Evolutionary conservation across 2,797 vertebrate species (phyloP), one percentile per base, ranked within the genome.

Genomic region (Lycodopsis pacificus): DNA sequence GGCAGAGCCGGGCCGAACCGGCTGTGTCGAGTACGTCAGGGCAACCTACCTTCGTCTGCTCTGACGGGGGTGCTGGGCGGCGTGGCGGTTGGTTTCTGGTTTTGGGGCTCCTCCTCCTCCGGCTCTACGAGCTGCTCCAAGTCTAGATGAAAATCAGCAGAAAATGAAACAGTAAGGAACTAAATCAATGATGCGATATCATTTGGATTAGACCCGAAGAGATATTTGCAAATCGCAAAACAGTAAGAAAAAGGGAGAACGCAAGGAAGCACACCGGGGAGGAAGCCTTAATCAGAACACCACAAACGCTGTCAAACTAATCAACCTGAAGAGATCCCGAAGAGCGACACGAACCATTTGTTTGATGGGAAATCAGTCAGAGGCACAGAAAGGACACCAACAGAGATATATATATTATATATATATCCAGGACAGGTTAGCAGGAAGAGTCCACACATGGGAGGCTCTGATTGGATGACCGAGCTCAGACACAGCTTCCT

Each of bases 31-130:
- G 13, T 40, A 5, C 7, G 19, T 73, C 66, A 30, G 85, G 65
- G 6, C 15, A 44, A 90, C 97, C 30, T 97, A 99, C 98, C 98
- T 97, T 99, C 97, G 79, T 97, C 97, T 84, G 94, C 92, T 93
- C 96, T 96, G 81, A 97, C 83, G 0, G 97, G 98, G 19, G 97
- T 97, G 79, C 97, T 97, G 71, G 97, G 97, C 40, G 98, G 97
- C 0, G 97, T 98, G 83, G 93, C 93, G 66, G 95, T 96, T 42
- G 93, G 91, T 54, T 95, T 95, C 57, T 91, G 92, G 64, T 93
- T 96, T 73, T 95, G 96, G 62, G 93, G 54, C 77, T 91, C 89
- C 27, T 92, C 89, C 32, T 92, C 89, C 30, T 96, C 96, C 10
- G 66, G 63, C 22, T 97, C 97, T 77, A 46, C 77, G 30, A 88